These are phyloP conservation scores for Enteromius fasciolatus DNA, from an alignment of 2,797 vertebrate genomes.

Conservation along the genomic window DNA sequence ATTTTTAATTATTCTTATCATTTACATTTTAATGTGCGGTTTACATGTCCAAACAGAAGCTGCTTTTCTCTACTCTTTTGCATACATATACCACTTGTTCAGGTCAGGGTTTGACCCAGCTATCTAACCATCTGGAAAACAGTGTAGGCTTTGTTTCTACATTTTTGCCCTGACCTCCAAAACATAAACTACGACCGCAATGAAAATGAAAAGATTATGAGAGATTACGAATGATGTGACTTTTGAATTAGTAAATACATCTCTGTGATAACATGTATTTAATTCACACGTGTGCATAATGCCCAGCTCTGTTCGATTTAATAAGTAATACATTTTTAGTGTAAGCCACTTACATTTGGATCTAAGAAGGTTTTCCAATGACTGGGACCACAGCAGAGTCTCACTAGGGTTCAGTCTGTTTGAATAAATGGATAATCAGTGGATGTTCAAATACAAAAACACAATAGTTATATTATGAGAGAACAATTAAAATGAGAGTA, in stretches of 20 bases:
- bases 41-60: not conserved
- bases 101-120: not conserved
- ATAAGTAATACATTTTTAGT: not conserved
- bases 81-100: constrained; percentile 11
- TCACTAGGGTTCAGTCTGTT: constrained; percentile 82
- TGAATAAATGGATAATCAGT: constrained; percentile 34
- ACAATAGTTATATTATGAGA: not conserved
- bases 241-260: no score
- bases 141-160: not conserved
- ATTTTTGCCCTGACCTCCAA: not conserved
- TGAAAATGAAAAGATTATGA: not conserved
- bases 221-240: no score
- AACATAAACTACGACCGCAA: not conserved
- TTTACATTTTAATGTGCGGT: not conserved
- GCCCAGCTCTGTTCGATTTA: not conserved
- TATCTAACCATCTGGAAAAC: constrained; percentile 32
- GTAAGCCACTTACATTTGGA: constrained; percentile 83
- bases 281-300: not conserved
- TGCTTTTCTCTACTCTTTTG: constrained; percentile 9
- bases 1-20: not conserved
- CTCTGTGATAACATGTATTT: not conserved
- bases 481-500: not conserved
- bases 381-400: constrained; percentile 82
- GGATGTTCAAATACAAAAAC: constrained; percentile 35
- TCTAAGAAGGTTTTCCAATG: constrained; percentile 82